These are phyloP conservation scores for Andrena dorsata DNA, from an alignment of 2,888 invertebrate genomes.

Conservation along the genomic window DNA sequence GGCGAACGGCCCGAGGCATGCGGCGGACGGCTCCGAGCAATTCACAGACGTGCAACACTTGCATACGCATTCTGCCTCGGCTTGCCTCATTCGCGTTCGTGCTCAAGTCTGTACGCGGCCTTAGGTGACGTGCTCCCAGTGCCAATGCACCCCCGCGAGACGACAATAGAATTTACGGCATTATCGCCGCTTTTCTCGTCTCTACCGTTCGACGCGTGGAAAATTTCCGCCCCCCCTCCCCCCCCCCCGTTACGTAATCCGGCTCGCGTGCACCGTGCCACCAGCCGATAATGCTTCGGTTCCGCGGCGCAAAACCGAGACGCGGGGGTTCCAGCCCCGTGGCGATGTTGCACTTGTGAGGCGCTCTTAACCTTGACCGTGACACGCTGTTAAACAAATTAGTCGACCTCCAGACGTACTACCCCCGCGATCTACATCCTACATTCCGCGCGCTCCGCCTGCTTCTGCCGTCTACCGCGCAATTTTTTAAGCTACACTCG, in stretches of 20 bases:
- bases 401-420: constrained; percentile 6
- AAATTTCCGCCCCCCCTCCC: constrained; percentile 4
- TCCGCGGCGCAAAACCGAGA: constrained; percentile 14
- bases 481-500: not conserved
- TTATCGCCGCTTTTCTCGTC: constrained; percentile 13
- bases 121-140: constrained; percentile 12
- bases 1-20: no score
- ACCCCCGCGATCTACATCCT: not conserved
- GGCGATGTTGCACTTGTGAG: constrained; percentile 66
- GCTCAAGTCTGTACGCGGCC: no score
- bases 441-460: no score
- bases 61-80: no score
- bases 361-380: constrained; percentile 74
- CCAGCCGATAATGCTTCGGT: constrained; percentile 13
- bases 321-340: constrained; percentile 28
- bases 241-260: constrained; percentile 44
- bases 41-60: no score
- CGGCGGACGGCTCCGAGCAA: no score
- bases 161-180: constrained; percentile 44
- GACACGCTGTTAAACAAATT: constrained; percentile 71
- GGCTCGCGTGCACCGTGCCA: constrained; percentile 24
- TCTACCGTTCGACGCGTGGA: not conserved
- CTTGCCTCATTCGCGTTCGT: no score
- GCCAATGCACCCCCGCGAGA: constrained; percentile 39
- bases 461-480: no score